phyloP scores from a whole-genome alignment of 2,113 vertebrate species.

The Pseudorhombus dupliciocellatus region DNA sequence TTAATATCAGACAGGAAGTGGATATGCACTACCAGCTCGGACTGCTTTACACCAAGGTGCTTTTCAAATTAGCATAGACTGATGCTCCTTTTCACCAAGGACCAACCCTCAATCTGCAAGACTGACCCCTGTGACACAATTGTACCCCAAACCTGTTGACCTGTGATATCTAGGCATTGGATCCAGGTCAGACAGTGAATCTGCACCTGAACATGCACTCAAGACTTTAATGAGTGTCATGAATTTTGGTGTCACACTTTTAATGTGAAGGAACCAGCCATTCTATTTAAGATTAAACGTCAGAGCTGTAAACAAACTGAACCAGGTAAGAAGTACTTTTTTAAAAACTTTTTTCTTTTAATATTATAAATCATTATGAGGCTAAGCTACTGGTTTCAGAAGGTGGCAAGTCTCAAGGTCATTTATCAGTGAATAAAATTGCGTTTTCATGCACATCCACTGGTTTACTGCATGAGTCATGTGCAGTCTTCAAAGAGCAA shows the following conservation, averaged over 20 bases:
- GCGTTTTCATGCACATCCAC: conserved; percentile 9
- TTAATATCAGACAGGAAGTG: background rate
- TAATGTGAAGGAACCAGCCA: background rate
- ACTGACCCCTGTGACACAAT: background rate
- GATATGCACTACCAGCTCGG: background rate
- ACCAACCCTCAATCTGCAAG: background rate
- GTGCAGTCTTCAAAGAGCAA: conserved; percentile 28
- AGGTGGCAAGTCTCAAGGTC: background rate
- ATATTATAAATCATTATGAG: background rate
- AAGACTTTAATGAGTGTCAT: background rate
- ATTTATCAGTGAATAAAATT: too few relatives aligned
- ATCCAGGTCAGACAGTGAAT: background rate
- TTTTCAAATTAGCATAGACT: background rate
- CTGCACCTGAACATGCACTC: background rate
- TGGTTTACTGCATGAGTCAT: conserved; percentile 12
- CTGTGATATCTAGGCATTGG: background rate
- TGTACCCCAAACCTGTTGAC: background rate
- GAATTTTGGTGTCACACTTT: background rate
- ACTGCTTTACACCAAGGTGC: background rate
- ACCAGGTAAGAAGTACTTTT: background rate
- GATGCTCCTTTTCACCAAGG: background rate
- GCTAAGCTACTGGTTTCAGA: background rate
- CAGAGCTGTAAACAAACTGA: background rate
- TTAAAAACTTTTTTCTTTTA: background rate
- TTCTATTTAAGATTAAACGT: background rate